Conservation (phyloP, 2,888 invertebrate genomes). For the Orchesella flavescens region DNA sequence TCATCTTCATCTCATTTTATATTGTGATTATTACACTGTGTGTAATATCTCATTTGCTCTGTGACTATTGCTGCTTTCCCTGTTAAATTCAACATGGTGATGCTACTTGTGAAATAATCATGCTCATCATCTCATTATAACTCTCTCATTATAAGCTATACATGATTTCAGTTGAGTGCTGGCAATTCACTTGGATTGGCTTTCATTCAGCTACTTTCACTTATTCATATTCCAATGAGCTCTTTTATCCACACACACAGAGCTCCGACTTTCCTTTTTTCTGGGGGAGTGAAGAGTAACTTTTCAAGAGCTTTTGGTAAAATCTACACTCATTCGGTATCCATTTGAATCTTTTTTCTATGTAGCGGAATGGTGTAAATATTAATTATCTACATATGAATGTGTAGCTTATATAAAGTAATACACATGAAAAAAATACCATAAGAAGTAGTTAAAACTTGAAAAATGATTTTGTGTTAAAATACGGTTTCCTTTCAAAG, state of each 20-base stretch:
- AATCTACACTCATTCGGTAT: too few species aligned
- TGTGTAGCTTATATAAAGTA: too few species aligned
- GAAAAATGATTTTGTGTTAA: too few species aligned
- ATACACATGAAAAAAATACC: too few species aligned
- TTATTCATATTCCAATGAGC: background rate
- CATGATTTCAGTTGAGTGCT: slow-evolving; percentile 57
- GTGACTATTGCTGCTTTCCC: background rate
- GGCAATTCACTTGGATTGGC: slow-evolving; percentile 51
- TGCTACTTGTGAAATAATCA: slow-evolving; percentile 28
- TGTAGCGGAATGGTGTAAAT: too few species aligned
- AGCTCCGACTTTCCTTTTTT: background rate
- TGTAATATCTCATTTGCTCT: slow-evolving; percentile 6
- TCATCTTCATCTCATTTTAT: slow-evolving; percentile 16
- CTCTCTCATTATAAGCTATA: slow-evolving; percentile 49
- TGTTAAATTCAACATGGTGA: slow-evolving; percentile 13
- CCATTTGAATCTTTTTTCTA: too few species aligned
- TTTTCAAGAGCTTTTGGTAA: too few species aligned
- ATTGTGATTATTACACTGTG: background rate
- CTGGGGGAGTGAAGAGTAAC: too few species aligned
- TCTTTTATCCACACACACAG: background rate
- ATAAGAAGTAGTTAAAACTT: too few species aligned
- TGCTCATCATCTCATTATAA: slow-evolving; percentile 46
- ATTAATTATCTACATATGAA: too few species aligned
- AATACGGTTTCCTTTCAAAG: too few species aligned
- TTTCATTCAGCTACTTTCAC: slow-evolving; percentile 16